A percentile compares a stretch with the other conserved stretches of the same genome.
phyloP scores from a whole-genome alignment of 1,140 invertebrate genomes.

The Parasteatoda tepidariorum region DNA sequence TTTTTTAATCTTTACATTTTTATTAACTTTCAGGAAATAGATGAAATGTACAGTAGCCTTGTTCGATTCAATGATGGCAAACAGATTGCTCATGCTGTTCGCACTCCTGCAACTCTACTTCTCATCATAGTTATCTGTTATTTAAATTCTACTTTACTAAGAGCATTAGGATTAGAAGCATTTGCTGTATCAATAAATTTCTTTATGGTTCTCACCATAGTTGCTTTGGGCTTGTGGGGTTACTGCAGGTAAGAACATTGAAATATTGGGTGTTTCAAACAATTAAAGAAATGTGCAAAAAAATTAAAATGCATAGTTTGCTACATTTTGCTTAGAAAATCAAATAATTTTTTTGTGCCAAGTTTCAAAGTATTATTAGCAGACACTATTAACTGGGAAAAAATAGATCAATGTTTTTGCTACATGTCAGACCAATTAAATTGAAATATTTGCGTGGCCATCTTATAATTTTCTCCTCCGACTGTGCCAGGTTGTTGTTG shows the following conservation, averaged over 20 bases:
- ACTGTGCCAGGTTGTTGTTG: too few species aligned
- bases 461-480: too few species aligned
- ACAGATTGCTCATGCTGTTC: constrained; percentile 95
- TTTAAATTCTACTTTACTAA: constrained; percentile 69
- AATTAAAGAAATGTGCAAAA: too few species aligned
- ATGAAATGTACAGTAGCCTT: constrained; percentile 86
- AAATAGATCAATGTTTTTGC: too few species aligned
- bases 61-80: constrained; percentile 94
- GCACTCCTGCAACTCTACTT: constrained; percentile 93
- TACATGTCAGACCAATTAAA: too few species aligned
- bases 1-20: constrained; percentile 54
- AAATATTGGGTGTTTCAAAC: too few species aligned
- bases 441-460: too few species aligned
- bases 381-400: too few species aligned
- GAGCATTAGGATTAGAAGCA: constrained; percentile 34
- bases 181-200: constrained; percentile 47
- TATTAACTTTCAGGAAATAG: constrained; percentile 77
- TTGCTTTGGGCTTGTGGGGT: constrained; percentile 45
- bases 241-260: constrained; percentile 29
- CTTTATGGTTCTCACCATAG: constrained; percentile 41
- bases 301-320: too few species aligned
- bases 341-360: too few species aligned
- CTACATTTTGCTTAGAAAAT: too few species aligned
- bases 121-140: constrained; percentile 87
- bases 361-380: too few species aligned